A percentile compares a stretch with the other conserved stretches of the same genome.
Conservation (phyloP, 2,888 invertebrate genomes). For the Trissolcus brochymenae region DNA sequence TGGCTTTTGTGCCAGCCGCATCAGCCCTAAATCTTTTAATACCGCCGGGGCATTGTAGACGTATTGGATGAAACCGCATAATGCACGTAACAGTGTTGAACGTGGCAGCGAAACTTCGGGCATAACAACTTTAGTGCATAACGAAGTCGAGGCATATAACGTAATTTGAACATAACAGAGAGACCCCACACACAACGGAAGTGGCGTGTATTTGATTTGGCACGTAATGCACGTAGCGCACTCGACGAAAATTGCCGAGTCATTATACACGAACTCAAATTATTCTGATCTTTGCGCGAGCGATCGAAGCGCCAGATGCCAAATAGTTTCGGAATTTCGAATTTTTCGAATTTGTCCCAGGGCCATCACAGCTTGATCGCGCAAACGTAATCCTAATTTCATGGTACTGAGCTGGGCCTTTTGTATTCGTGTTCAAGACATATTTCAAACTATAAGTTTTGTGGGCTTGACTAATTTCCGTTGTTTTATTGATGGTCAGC, state of each 20-base stretch:
- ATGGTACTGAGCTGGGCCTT: not conserved
- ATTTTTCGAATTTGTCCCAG: not conserved
- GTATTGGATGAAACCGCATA: slow-evolving; percentile 49
- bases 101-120: slow-evolving; percentile 47
- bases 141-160: slow-evolving; percentile 51
- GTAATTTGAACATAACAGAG: slow-evolving; percentile 51
- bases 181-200: slow-evolving; percentile 46
- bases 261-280: slow-evolving; percentile 17
- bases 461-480: not conserved
- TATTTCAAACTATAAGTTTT: not conserved
- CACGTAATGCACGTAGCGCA: slow-evolving; percentile 38
- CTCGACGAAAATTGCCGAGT: slow-evolving; percentile 31
- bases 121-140: slow-evolving; percentile 51
- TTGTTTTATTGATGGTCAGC: not conserved
- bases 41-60: slow-evolving; percentile 36
- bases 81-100: slow-evolving; percentile 51
- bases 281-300: slow-evolving; percentile 21
- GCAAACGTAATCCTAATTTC: not conserved
- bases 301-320: slow-evolving; percentile 20
- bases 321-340: not conserved
- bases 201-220: slow-evolving; percentile 51
- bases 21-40: slow-evolving; percentile 45
- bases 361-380: not conserved
- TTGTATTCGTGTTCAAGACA: not conserved
- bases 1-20: not conserved